Evolutionary conservation across 2,888 invertebrate genomes (phyloP), one percentile per base, ranked within the genome.

Genomic region (Thecophora atra): DNA sequence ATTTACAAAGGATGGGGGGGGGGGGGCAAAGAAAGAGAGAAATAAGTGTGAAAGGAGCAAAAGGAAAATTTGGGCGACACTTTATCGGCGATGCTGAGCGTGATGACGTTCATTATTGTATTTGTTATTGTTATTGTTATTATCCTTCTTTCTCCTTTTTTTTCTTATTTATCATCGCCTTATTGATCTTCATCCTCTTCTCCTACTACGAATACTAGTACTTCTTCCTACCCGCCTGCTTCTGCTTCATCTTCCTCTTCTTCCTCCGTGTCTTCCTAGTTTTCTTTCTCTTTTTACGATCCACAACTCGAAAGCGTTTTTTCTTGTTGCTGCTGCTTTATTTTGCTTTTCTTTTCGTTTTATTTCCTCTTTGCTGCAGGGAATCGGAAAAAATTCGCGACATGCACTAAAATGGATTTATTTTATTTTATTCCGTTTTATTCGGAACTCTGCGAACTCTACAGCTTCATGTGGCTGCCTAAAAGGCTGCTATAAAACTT

Each of bases 361-460:
- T 26, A 24, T 56, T 7, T 56, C 24, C 30, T 60, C n/a, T n/a
- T n/a, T 30, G 13, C 30, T 60, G n/a, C 44, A 44, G 42, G 47
- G 17, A 42, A 24, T 47, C 63, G 24, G 21, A 26, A 58, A 58
- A 58, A 58, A 26, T 58, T 58, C 58, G 58, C 58, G 58, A 58
- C 58, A 58, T 58, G 58, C 24, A 58, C 58, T 58, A 15, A 58
- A 58, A 58, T 58, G 58, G 24, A 26, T 58, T 24, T 26, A 58
- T 58, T 58, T 58, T 58, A 58, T 58, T 24, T n/a, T 47, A n/a
- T 47, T 37, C 37, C 37, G 7, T 2, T 6, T 37, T 11, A 37
- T 37, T 6, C 37, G 37, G 11, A 37, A 1, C 11, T 37, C 37
- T 6, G 37, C 37, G 11, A 2, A 37, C 7, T 11, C 37, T 1